A percentile compares a stretch with the other conserved stretches of the same genome.
phyloP scores from a whole-genome alignment of 2,113 vertebrate species.

The Camelus bactrianus region DNA sequence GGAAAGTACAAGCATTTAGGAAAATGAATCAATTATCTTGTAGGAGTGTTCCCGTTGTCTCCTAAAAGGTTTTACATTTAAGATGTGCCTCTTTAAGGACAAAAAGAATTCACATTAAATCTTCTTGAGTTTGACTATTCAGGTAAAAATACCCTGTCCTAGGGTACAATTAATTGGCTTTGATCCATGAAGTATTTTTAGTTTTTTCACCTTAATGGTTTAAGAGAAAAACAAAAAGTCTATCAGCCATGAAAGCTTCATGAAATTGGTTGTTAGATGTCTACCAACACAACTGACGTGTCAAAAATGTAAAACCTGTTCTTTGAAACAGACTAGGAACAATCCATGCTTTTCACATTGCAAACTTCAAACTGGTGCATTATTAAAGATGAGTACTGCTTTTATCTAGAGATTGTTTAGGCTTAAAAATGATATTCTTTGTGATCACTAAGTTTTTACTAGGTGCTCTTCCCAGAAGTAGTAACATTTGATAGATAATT shows the following conservation, averaged over 20 bases:
- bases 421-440: neutral
- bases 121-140: conserved; percentile 11
- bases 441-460: neutral
- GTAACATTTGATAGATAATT: neutral
- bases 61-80: neutral
- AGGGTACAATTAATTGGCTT: conserved; percentile 52
- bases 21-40: neutral
- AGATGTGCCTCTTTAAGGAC: neutral
- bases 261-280: neutral
- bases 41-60: neutral
- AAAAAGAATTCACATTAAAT: neutral
- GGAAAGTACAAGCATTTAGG: neutral
- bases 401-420: neutral
- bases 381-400: neutral
- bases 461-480: neutral
- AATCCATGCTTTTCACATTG: neutral
- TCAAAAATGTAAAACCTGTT: neutral
- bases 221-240: neutral
- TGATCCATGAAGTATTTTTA: conserved; percentile 3
- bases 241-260: conserved; percentile 8
- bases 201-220: conserved; percentile 28
- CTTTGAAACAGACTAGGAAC: neutral
- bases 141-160: neutral
- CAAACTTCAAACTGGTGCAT: neutral
- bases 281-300: conserved; percentile 22